A percentile compares a stretch with the other conserved stretches of the same genome.
These are phyloP conservation scores for Natator depressus DNA, from an alignment of 2,113 vertebrate species.

Conservation along the genomic window DNA sequence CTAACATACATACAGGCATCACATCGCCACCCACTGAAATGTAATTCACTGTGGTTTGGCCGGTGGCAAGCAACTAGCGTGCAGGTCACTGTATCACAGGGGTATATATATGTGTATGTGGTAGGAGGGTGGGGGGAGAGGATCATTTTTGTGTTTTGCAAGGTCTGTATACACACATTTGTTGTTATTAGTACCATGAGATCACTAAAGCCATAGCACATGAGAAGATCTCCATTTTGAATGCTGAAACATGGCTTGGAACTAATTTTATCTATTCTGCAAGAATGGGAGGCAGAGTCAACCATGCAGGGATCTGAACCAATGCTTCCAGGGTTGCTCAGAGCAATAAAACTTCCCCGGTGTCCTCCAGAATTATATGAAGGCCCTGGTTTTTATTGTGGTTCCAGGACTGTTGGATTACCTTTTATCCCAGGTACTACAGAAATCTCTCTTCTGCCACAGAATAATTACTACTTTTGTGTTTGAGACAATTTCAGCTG, in stretches of 20 bases:
- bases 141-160: background rate
- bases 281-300: background rate
- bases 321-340: background rate
- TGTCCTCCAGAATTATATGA: background rate
- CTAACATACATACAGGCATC: fast-evolving
- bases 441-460: background rate
- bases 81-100: background rate
- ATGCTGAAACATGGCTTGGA: background rate
- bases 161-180: background rate
- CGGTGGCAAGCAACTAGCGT: background rate
- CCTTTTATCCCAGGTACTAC: background rate
- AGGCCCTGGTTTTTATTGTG: background rate
- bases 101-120: background rate
- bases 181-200: background rate
- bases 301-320: background rate
- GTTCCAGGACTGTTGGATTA: background rate
- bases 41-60: background rate
- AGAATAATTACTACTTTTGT: background rate
- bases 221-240: background rate
- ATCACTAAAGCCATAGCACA: background rate
- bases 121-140: too few species aligned
- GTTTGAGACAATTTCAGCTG: background rate
- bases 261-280: fast-evolving
- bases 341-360: background rate
- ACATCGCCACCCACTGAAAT: background rate